Evolutionary conservation across 2,888 invertebrate genomes (phyloP), one percentile per base, ranked within the genome.

Genomic region (Caenorhabditis wallacei): DNA sequence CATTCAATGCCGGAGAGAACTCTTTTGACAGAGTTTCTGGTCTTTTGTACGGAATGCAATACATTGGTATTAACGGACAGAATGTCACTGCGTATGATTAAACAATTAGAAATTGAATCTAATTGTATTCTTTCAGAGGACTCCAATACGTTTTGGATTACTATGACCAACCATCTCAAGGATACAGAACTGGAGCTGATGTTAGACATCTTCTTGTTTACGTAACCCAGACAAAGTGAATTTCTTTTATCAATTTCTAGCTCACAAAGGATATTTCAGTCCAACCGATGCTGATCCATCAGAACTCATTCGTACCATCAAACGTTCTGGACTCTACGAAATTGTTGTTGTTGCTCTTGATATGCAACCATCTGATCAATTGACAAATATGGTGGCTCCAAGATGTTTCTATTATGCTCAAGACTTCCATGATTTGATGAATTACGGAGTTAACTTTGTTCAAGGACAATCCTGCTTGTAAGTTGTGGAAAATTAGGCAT

Each of bases 151-250:
- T 76, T 8, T 64, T 82, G 11, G 79, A 82, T 46, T 79, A 63
- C 53, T 85, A 75, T 46, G 74, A 72, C n/a, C 61, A 59, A 2
- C 72, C 79, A 35, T 66, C 76, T 40, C 82, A 84, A 66, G 87
- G 87, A 54, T 87, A 87, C 75, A 78, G 87, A 46, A 46, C 69
- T 22, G 80, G 63, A 20, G 10, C 74, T 4, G 76, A 82, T 59
- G 85, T 87, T 5, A 57, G 82, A 24, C 88, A 89, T 82, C 72
- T 85, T n/a, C 61, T 89, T 40, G 83, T 89, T 63, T 89, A 89
- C 48, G 71, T 89, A 13, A 88, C 89, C 0, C 68, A 84, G 48
- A 82, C 86, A 13, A 84, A 87, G 88, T 87, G 53, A 61, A 53
- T 11, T 16, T 18, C 13, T 10, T 26, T 4, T 46, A 53, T n/a